phyloP scores from a whole-genome alignment of 1,140 invertebrate species.

The Xylocopa sonorina region DNA sequence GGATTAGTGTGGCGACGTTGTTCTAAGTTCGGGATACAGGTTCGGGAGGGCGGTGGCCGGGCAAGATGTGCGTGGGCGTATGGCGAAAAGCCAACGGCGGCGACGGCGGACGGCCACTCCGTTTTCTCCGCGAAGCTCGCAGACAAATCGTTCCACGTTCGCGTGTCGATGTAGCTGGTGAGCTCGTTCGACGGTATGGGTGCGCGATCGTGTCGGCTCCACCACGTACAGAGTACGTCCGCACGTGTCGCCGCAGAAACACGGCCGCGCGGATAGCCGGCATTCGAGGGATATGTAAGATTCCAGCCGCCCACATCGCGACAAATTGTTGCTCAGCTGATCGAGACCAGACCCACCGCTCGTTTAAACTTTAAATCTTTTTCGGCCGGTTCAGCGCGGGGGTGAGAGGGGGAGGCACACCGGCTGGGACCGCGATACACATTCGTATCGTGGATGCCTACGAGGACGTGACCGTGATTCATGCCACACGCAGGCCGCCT shows the following conservation, averaged over 20 bases:
- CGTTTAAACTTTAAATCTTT: slow-evolving; percentile 52
- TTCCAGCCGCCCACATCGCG: slow-evolving; percentile 66
- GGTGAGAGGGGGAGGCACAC: too few species aligned
- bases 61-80: slow-evolving; percentile 58
- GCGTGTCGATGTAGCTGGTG: not conserved
- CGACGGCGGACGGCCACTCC: slow-evolving; percentile 60
- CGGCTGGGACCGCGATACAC: slow-evolving; percentile 46
- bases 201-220: not conserved
- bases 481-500: slow-evolving; percentile 39
- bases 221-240: not conserved
- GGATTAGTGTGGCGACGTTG: slow-evolving; percentile 70
- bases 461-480: slow-evolving; percentile 47
- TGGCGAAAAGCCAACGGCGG: slow-evolving; percentile 67
- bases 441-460: slow-evolving; percentile 22
- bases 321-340: slow-evolving; percentile 68
- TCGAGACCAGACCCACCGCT: slow-evolving; percentile 42
- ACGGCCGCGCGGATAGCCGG: slow-evolving; percentile 3
- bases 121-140: slow-evolving; percentile 49
- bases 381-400: not conserved
- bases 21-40: slow-evolving; percentile 65
- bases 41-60: slow-evolving; percentile 28
- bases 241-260: slow-evolving; percentile 44
- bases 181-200: too few species aligned
- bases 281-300: slow-evolving; percentile 66
- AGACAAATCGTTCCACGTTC: slow-evolving; percentile 62